Evolutionary conservation across 2,888 invertebrate genomes (phyloP).

Genomic region (Lordiphosa fenestrarum): DNA sequence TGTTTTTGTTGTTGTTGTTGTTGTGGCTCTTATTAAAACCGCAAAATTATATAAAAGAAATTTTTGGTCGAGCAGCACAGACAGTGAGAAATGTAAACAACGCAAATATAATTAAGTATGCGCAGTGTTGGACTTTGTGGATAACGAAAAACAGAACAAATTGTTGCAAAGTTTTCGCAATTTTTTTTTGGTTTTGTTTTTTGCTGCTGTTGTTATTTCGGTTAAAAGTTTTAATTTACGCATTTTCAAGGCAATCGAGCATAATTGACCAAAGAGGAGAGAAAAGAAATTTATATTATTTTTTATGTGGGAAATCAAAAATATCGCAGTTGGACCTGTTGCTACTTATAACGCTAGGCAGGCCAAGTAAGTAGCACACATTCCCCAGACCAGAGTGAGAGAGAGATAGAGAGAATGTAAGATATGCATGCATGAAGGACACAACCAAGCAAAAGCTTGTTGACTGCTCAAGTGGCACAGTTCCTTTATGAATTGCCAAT

Average conservation of each 20-base stretch:
- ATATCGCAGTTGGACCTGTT: slow-evolving; percentile 50
- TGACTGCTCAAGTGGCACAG: slow-evolving; percentile 69
- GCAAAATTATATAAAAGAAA: slow-evolving; percentile 52
- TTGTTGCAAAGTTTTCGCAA: slow-evolving; percentile 47
- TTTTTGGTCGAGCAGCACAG: slow-evolving; percentile 9
- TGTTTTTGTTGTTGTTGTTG: slow-evolving; percentile 18
- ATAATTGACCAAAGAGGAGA: slow-evolving; percentile 39
- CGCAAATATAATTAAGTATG: slow-evolving; percentile 70
- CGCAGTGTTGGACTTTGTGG: slow-evolving; percentile 64
- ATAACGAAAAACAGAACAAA: slow-evolving; percentile 3
- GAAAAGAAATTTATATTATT: not conserved
- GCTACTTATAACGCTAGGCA: slow-evolving; percentile 34
- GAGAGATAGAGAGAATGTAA: not conserved
- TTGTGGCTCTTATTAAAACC: slow-evolving; percentile 52
- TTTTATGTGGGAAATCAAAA: no score
- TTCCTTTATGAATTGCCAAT: slow-evolving; percentile 44
- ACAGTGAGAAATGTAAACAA: slow-evolving; percentile 50
- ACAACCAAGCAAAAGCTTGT: slow-evolving; percentile 59
- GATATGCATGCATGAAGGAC: slow-evolving; percentile 44
- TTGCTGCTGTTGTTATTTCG: slow-evolving; percentile 1
- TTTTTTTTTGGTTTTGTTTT: slow-evolving; percentile 19
- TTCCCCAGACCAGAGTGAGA: slow-evolving; percentile 13
- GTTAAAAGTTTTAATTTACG: slow-evolving; percentile 60
- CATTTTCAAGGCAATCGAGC: slow-evolving; percentile 60
- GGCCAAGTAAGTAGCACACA: slow-evolving; percentile 36